Percentiles rank a stretch among this genome's conserved stretches.
phyloP scores from a whole-genome alignment of 2,888 invertebrate genomes.

The Lycaena phlaeas region DNA sequence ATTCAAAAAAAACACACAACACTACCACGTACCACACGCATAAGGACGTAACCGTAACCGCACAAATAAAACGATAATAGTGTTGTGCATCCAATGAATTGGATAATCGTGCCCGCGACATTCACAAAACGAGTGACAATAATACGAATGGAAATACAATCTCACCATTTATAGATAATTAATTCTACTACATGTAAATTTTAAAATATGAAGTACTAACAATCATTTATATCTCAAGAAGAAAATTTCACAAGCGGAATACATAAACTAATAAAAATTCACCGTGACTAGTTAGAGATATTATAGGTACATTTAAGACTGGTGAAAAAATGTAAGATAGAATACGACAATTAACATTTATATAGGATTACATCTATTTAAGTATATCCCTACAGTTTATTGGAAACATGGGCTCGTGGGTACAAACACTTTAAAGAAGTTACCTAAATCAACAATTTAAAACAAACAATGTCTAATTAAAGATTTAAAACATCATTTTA shows the following conservation, averaged over 20 bases:
- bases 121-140: background rate
- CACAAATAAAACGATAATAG: conserved; percentile 1
- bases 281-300: background rate
- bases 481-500: too few relatives aligned
- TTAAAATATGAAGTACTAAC: background rate
- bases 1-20: background rate
- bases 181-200: background rate
- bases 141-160: background rate
- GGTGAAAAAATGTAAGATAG: background rate
- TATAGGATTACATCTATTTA: conserved; percentile 1
- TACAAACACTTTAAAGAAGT: too few relatives aligned
- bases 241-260: conserved; percentile 6
- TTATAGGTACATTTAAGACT: conserved; percentile 2
- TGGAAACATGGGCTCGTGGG: too few relatives aligned
- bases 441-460: too few relatives aligned
- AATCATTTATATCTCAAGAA: conserved; percentile 2
- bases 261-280: too few relatives aligned
- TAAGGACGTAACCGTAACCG: background rate
- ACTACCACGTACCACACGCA: background rate
- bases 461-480: too few relatives aligned
- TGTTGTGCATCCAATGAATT: background rate
- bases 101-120: background rate
- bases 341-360: conserved; percentile 4
- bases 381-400: background rate
- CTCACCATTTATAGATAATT: conserved; percentile 1